Evolutionary conservation across 2,888 invertebrate species (phyloP), one percentile per base, ranked within the genome.

Genomic region (Alloscopus bannaensis): DNA sequence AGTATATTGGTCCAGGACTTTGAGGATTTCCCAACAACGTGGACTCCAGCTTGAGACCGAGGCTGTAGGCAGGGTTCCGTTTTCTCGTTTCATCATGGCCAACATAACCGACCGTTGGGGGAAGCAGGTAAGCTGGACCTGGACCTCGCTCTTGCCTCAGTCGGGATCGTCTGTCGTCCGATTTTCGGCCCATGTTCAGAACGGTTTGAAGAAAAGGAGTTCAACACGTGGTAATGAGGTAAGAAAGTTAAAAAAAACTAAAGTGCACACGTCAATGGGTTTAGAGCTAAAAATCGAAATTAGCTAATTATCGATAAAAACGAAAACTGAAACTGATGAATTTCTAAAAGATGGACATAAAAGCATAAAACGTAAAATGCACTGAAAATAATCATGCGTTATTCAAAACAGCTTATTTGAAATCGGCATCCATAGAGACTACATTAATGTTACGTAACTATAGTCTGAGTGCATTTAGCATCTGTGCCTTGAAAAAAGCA

Each of bases 101-200:
- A 13, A 89, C 87, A 87, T 89, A 92, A 1, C 93, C 93, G 42
- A 91, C 90, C 26, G 91, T 90, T 0, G 92, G 88, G 16, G 92
- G 92, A 79, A 93, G 89, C 87, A 87, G 86, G 88, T 91, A 91
- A 81, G 91, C 92, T 29, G 93, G 93, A 1, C 93, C 93, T 66
- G 93, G 93, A 60, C 93, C 93, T 11, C 22, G 16, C 28, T 40
- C 40, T 18, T 42, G 13, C 6, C 28, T 50, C 2, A 76, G 42
- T 1, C 40, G 26, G 0, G 28, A 28, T 40, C 68, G 60, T 52
- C 76, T 31, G 24, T 59, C 76, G 4, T 24, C 28, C n/a, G 75
- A 59, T 18, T 8, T 22, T 26, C 75, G 20, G 20, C 75, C 66
- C 75, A 75, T 75, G 22, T 59, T 72, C 11, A 50, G 18, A 50